Evolutionary conservation across 2,797 vertebrate genomes (phyloP).

Genomic region (Sebastes taczanowskii): DNA sequence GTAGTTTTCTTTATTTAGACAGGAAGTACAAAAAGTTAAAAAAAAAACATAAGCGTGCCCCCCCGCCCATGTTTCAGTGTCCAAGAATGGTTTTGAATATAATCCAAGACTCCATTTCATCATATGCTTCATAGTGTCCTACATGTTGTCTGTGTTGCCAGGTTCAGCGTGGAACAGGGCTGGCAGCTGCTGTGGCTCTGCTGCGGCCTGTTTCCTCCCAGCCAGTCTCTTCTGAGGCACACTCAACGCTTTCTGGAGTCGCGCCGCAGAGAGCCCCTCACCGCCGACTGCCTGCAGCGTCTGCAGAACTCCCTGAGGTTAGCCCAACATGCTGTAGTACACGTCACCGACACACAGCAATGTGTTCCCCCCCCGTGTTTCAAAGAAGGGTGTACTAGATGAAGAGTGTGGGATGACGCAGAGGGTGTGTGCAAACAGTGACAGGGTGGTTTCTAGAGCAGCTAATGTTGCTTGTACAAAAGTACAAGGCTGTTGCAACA

Average conservation of each 20-base stretch:
- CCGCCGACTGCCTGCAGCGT: conserved; percentile 86
- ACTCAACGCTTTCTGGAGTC: conserved; percentile 92
- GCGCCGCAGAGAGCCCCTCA: conserved; percentile 81
- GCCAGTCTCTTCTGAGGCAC: conserved; percentile 88
- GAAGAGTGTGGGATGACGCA: neutral
- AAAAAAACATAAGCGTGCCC: neutral
- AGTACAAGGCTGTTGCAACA: neutral
- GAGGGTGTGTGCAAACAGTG: neutral
- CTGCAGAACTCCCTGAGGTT: conserved; percentile 91
- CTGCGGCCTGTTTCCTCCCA: conserved; percentile 92
- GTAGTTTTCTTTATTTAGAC: neutral
- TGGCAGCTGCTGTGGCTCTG: conserved; percentile 98
- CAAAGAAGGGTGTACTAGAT: neutral
- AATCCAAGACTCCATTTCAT: neutral
- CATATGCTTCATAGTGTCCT: neutral
- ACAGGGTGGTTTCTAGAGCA: neutral
- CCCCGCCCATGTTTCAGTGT: neutral
- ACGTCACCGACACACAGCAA: neutral
- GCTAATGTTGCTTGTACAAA: neutral
- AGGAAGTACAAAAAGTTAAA: neutral
- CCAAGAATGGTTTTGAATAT: neutral
- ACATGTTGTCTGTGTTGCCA: conserved; percentile 51
- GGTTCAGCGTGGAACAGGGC: conserved; percentile 90
- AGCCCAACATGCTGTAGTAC: neutral
- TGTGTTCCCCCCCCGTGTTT: neutral